Base-by-base conservation (phyloP, 2,888 invertebrate genomes). In the Hirtodrosophila cameraria region DNA sequence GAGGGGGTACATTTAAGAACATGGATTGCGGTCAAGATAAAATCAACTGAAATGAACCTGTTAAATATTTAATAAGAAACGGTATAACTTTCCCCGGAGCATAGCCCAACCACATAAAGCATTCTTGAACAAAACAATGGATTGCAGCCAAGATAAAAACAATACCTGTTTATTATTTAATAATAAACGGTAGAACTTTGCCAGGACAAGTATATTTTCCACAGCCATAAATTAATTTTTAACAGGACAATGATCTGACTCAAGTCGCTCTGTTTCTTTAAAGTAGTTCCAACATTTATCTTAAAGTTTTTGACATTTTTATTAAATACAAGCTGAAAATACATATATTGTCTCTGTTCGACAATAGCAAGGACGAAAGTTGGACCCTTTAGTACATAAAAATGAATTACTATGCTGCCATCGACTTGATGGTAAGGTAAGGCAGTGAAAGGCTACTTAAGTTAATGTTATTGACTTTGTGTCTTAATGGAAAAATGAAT, bases 401-500 rank as follows among this genome's bases (percentile, higher is more conserved):
- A 54, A 35, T 28, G 46, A 68, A 42, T 50, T 49, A 35, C 45
- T 48, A 18, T 43, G 39, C 18, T 49, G 42, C 15, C 3, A 48
- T 36, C 39, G 46, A 9, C 15, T 11, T 30, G 43, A 5, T 13
- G 31, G n/a, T 45, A 31, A 8, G 41, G n/a, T 15, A 31, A 33
- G 20, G 46, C 48, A 20, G 36, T 49, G 52, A 53, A 59, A 61
- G 50, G 59, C 49, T 58, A 67, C 63, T 75, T 75, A 61, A 62
- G 50, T 67, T 75, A 61, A 64, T 67, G 67, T 75, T 75, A 41
- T 71, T 75, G 64, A 67, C 67, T 67, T 59, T 59, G 38, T 43
- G 52, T 71, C 54, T 54, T 75, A 64, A 75, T 67, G 64, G 53
- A 59, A 73, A 59, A 68, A 73, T 62, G 61, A 73, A 59, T 72